A percentile compares a stretch with the other conserved stretches of the same genome.
Evolutionary conservation across 1,140 invertebrate genomes (phyloP).

Genomic region (Mamestra configurata): DNA sequence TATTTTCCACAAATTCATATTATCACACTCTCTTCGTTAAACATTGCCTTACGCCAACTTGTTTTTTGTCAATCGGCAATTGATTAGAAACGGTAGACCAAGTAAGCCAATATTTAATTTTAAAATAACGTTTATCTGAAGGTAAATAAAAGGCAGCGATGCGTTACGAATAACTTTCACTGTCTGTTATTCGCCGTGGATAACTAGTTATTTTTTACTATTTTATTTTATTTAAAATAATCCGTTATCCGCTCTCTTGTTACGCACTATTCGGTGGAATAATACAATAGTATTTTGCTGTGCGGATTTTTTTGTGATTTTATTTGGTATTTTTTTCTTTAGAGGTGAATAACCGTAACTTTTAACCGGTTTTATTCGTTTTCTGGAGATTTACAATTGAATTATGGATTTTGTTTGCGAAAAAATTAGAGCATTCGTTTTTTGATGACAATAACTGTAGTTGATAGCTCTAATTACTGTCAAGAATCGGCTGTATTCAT

Average conservation of each 20-base stretch:
- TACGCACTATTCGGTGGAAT: slow-evolving; percentile 46
- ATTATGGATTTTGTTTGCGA: neutral
- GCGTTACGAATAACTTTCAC: slow-evolving; percentile 59
- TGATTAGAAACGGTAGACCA: slow-evolving; percentile 54
- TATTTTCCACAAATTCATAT: slow-evolving; percentile 19
- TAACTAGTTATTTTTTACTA: slow-evolving; percentile 42
- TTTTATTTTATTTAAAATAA: slow-evolving; percentile 44
- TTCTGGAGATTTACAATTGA: neutral
- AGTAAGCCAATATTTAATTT: slow-evolving; percentile 58
- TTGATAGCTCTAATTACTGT: neutral
- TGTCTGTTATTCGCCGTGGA: slow-evolving; percentile 49
- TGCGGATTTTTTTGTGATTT: neutral
- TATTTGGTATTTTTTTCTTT: neutral
- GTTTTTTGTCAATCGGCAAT: slow-evolving; percentile 46
- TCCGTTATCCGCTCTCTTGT: slow-evolving; percentile 49
- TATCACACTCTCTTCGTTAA: slow-evolving; percentile 30
- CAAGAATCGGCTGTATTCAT: neutral
- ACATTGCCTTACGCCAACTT: slow-evolving; percentile 3
- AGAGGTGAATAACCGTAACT: neutral
- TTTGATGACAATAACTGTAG: neutral
- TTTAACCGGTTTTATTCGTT: neutral
- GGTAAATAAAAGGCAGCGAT: slow-evolving; percentile 41
- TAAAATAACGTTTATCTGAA: slow-evolving; percentile 45
- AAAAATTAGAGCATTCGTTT: neutral
- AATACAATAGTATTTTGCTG: slow-evolving; percentile 24